A percentile compares a stretch with the other conserved stretches of the same genome.
Evolutionary conservation across 2,888 invertebrate genomes (phyloP).

Genomic region (Leptodirus hochenwartii): DNA sequence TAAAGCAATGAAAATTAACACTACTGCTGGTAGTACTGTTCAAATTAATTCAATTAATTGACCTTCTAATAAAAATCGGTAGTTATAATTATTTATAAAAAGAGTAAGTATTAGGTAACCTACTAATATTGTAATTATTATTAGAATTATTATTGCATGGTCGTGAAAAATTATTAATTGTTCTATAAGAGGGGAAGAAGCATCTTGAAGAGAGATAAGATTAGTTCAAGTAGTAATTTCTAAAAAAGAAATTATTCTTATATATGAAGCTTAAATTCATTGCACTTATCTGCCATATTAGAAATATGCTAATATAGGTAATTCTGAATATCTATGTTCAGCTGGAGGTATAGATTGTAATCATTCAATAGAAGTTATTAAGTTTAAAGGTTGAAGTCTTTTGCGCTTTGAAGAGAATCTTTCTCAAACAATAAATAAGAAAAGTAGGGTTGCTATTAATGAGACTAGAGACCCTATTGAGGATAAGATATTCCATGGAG

Average conservation of each 20-base stretch:
- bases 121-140: constrained; percentile 40
- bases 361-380: constrained; percentile 42
- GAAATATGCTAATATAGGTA: constrained; percentile 37
- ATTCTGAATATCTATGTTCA: constrained; percentile 39
- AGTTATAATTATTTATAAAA: constrained; percentile 36
- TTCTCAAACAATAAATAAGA: constrained; percentile 44
- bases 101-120: constrained; percentile 35
- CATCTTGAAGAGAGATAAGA: constrained; percentile 39
- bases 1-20: constrained; percentile 41
- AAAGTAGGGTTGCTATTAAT: constrained; percentile 34
- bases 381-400: constrained; percentile 29
- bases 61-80: constrained; percentile 36
- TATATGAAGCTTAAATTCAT: constrained; percentile 47
- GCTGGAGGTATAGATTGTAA: constrained; percentile 34
- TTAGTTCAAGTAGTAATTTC: constrained; percentile 40
- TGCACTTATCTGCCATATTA: constrained; percentile 42
- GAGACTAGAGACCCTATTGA: constrained; percentile 49
- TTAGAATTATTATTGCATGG: constrained; percentile 37
- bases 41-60: constrained; percentile 46
- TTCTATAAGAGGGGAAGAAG: constrained; percentile 43
- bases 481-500: constrained; percentile 47
- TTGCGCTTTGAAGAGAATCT: constrained; percentile 33
- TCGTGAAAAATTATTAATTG: constrained; percentile 45
- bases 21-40: constrained; percentile 40
- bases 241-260: constrained; percentile 41